Conservation (phyloP, 2,888 invertebrate genomes). For the Chloroclystis v-ata region DNA sequence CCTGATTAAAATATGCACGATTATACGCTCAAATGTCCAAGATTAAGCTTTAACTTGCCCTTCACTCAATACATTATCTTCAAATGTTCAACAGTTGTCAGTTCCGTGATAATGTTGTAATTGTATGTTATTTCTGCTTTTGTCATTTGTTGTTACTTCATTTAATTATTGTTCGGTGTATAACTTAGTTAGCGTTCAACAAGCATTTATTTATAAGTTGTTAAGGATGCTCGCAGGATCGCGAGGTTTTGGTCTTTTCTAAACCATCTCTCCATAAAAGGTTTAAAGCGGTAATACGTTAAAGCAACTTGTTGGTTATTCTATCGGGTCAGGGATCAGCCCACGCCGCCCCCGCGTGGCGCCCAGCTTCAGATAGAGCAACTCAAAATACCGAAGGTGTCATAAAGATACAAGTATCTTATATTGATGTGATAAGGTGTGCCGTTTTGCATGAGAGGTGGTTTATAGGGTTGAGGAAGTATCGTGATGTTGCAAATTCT, state of each 20-base stretch:
- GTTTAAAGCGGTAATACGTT: not conserved
- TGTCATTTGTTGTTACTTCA: constrained; percentile 1
- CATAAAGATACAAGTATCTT: constrained; percentile 6
- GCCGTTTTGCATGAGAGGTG: not conserved
- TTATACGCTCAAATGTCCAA: constrained; percentile 4
- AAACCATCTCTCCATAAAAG: not conserved
- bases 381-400: constrained; percentile 17
- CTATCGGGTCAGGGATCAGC: constrained; percentile 26
- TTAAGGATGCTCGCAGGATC: too few species aligned
- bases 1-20: constrained; percentile 1
- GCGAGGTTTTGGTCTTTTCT: too few species aligned
- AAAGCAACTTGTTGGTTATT: constrained; percentile 18
- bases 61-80: constrained; percentile 10
- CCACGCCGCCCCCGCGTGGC: constrained; percentile 24
- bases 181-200: too few species aligned
- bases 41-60: constrained; percentile 9
- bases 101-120: constrained; percentile 4
- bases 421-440: constrained; percentile 14
- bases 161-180: not conserved
- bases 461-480: too few species aligned
- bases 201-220: too few species aligned
- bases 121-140: constrained; percentile 7
- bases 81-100: constrained; percentile 9
- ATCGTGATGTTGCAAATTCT: too few species aligned
- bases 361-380: constrained; percentile 21